Evolutionary conservation across 92 coral and sea anemone species (phyloP).

Genomic region (Heliopora coerulea): DNA sequence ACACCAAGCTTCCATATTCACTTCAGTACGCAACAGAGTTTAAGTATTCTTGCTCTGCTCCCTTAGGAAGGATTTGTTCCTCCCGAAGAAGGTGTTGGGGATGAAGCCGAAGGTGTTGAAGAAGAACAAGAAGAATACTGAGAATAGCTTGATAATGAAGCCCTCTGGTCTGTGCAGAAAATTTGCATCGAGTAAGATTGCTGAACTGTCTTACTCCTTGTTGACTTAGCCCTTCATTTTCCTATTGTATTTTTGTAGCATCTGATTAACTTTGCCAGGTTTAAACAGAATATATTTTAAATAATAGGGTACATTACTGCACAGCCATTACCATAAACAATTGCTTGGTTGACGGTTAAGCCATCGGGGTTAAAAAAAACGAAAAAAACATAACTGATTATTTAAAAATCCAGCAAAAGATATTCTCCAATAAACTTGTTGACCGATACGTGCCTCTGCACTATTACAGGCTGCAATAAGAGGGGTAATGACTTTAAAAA

Average conservation of each 20-base stretch:
- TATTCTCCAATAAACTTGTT: not conserved
- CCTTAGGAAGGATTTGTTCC: slow-evolving; percentile 89
- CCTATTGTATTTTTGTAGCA: slow-evolving; percentile 5
- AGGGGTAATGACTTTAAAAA: no score
- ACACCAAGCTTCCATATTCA: no score
- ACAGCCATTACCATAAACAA: no score
- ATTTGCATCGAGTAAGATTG: not conserved
- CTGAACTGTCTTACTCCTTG: not conserved
- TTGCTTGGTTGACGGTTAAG: no score
- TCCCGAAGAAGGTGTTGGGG: slow-evolving; percentile 66
- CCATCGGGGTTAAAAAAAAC: no score
- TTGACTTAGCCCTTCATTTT: not conserved
- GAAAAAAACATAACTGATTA: no score
- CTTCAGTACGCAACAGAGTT: no score
- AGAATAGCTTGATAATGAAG: not conserved
- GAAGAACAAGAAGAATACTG: slow-evolving; percentile 91
- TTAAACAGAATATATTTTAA: not conserved
- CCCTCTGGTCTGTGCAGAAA: not conserved
- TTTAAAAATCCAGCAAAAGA: no score
- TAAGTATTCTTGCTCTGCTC: not conserved
- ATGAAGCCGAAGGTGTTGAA: slow-evolving; percentile 36
- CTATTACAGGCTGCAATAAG: no score
- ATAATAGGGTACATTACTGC: no score
- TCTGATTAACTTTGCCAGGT: not conserved
- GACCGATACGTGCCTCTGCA: no score